Evolutionary conservation across 2,888 invertebrate species (phyloP), one percentile per base, ranked within the genome.

Genomic region (Adelphocoris suturalis): DNA sequence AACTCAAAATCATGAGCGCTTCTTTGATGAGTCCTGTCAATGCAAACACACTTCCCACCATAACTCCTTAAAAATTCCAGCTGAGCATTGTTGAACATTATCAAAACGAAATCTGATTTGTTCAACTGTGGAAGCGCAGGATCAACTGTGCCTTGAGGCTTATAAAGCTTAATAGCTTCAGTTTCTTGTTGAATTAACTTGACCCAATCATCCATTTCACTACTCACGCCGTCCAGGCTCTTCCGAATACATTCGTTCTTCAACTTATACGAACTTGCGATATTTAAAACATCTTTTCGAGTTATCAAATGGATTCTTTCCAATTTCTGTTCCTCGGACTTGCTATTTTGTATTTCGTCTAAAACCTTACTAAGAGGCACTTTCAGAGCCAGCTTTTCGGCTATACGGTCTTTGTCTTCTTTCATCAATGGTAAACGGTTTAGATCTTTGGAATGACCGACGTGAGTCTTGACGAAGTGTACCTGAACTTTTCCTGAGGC

Each of bases 311-410:
- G 88, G 4, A 80, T 78, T 55, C 88, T 52, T 55, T 88, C 88
- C 14, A 80, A 48, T 12, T 75, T 37, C 23, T 84, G 52, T 14
- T 84, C 57, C 16, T 80, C 88, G 14, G 47, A 3, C 14, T 84
- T 91, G 37, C 75, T 80, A 48, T 86, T 78, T 57, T 82, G 81
- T 52, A 89, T 86, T 85, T 91, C 90, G 80, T 91, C 90, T 37
- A 90, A 75, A 47, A 91, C 90, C 78, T 87, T 90, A 57, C 86
- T 82, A 55, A 91, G 82, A 0, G 91, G 90, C 75, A 90, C 81
- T n/a, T 89, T 86, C 23, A 75, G 48, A n/a, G 91, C 90, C 61
- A 91, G 81, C 90, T 90, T 90, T 37, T 57, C 75, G n/a, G 91
- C 91, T 23, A 91, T 85, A 61, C 76, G 61, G 48, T 89, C 90